Evolutionary conservation across 2,888 invertebrate species (phyloP).

Genomic region (Agrochola circellaris): DNA sequence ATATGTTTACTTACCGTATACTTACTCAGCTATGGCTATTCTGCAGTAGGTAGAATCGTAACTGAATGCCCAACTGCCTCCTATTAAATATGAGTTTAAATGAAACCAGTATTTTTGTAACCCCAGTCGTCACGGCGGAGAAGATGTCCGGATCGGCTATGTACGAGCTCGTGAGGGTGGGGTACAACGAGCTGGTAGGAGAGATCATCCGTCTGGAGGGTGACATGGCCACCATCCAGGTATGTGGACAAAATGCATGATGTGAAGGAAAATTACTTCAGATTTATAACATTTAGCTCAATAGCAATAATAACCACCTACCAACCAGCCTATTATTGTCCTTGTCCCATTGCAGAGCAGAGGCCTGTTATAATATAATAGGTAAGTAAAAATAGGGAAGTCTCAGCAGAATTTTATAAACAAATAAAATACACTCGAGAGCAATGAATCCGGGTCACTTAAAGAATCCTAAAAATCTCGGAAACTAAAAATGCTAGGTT

Average conservation of each 20-base stretch:
- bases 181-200: slow-evolving; percentile 99
- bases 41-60: background rate
- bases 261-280: background rate
- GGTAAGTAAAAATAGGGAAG: background rate
- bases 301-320: background rate
- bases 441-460: too few species aligned
- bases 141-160: slow-evolving; percentile 99
- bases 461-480: too few species aligned
- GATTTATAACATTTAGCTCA: background rate
- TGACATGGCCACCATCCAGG: slow-evolving; percentile 99
- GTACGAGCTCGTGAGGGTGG: slow-evolving; percentile 99
- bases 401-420: too few species aligned
- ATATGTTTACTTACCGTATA: background rate
- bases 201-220: slow-evolving; percentile 99
- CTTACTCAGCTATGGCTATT: background rate
- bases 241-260: slow-evolving; percentile 74
- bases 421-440: too few species aligned
- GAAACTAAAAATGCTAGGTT: too few species aligned
- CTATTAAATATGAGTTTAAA: background rate
- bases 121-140: slow-evolving; percentile 98
- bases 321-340: background rate
- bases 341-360: background rate
- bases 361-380: background rate
- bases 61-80: background rate
- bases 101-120: background rate